Conservation (phyloP, 2,113 vertebrate genomes). For the Corydoras maculifer region DNA sequence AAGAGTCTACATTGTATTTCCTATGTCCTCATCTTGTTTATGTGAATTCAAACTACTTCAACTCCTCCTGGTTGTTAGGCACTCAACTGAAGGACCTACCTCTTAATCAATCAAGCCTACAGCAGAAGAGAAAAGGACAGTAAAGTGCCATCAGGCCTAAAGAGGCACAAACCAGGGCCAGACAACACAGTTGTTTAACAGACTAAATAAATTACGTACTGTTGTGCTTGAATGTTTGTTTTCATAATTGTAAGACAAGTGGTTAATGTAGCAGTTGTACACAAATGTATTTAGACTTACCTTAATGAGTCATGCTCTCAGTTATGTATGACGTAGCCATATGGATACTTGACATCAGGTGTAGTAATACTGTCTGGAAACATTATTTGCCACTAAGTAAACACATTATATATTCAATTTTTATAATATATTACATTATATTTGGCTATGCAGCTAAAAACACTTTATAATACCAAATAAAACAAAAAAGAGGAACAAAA, state of each 20-base stretch:
- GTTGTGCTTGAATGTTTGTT: neutral
- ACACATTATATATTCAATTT: no score
- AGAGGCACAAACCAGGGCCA: constrained; percentile 44
- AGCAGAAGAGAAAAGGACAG: constrained; percentile 10
- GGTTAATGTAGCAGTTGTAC: no score
- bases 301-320: no score
- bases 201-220: constrained; percentile 9
- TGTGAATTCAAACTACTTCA: constrained; percentile 63
- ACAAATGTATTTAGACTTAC: no score
- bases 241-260: neutral
- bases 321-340: no score
- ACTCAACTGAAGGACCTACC: constrained; percentile 28
- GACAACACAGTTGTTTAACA: constrained; percentile 26
- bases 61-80: constrained; percentile 59
- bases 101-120: constrained; percentile 61
- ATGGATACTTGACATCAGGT: no score
- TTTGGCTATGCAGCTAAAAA: no score
- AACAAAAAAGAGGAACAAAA: no score
- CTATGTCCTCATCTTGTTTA: constrained; percentile 65
- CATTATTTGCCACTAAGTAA: no score
- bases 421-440: no score
- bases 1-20: constrained; percentile 44
- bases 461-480: no score
- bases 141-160: constrained; percentile 44
- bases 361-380: no score